Base-by-base conservation (phyloP, 1,140 invertebrate species). In the Maconellicoccus hirsutus region DNA sequence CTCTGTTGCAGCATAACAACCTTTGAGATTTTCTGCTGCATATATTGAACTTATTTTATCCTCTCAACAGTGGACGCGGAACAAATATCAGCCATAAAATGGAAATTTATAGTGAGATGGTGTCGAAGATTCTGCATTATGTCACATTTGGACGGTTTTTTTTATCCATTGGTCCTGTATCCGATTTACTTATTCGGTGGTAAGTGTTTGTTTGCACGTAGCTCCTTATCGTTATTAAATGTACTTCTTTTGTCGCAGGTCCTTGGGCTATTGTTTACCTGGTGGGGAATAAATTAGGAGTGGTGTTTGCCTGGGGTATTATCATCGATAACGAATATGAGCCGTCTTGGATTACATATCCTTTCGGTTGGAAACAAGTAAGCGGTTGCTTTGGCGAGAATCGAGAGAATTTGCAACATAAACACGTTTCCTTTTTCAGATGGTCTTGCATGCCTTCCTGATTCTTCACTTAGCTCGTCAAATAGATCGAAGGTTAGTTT, bases 111-210 rank as follows among this genome's bases (percentile, higher is more conserved):
- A 14, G 80, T 82, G 70, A 77, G 75, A 61, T 84, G 84, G 78
- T 72, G 89, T 7, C 81, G 85, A 75, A 87, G 88, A 80, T 75
- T 92, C 7, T 91, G 89, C 86, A 79, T 92, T 71, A 76, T 93
- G 59, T 83, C 87, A 1, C 86, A 87, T 70, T 81, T 91, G 16
- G 85, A 92, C 77, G 80, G 84, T 72, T 76, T 93, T 27, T 92
- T 88, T 77, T 91, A 86, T 79, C 89, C 89, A 1, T 75, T 92
- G 12, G 80, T 91, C 33, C 73, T 89, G 0, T 90, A 89, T 75
- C 84, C 88, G 10, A 74, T 91, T 22, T 93, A 92, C 78, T 75
- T 86, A 38, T 79, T 81, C 69, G 39, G 86, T 61, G 86, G 86
- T 86, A 78, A 82, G 79, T 77, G 70, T 12, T 12, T 25, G 10